Conservation (phyloP, 2,113 vertebrate genomes). For the Eulemur macaco region DNA sequence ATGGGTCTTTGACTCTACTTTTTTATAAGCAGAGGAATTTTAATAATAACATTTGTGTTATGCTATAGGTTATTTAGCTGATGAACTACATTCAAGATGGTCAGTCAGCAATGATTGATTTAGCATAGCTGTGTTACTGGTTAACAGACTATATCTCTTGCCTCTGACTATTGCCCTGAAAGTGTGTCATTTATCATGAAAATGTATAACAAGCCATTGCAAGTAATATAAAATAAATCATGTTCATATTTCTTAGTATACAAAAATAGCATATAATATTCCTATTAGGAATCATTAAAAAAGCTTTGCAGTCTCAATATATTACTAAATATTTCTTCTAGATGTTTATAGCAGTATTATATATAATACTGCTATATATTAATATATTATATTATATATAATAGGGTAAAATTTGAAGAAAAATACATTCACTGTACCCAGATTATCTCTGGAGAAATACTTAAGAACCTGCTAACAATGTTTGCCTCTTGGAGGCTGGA, state of each 20-base stretch:
- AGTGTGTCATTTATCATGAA: not conserved
- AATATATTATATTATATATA: not conserved
- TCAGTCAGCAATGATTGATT: not conserved
- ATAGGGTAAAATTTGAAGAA: conserved; percentile 9
- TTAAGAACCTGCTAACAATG: not conserved
- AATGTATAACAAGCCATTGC: not conserved
- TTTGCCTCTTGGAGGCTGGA: not conserved
- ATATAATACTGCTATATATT: not conserved
- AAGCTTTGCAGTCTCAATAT: not conserved
- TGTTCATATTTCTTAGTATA: not conserved
- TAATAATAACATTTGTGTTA: not conserved
- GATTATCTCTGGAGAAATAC: not conserved
- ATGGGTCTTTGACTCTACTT: not conserved
- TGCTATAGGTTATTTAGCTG: not conserved
- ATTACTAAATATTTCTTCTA: not conserved
- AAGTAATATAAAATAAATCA: not conserved
- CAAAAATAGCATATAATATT: not conserved
- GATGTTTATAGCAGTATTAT: not conserved
- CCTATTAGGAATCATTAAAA: not conserved
- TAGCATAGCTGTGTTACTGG: not conserved
- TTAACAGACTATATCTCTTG: not conserved
- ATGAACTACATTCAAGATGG: not conserved
- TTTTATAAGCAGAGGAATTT: not conserved
- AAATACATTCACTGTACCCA: not conserved
- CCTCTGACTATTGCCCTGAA: not conserved